Conservation (phyloP, 2,888 invertebrate species). For the Melipona beecheii region DNA sequence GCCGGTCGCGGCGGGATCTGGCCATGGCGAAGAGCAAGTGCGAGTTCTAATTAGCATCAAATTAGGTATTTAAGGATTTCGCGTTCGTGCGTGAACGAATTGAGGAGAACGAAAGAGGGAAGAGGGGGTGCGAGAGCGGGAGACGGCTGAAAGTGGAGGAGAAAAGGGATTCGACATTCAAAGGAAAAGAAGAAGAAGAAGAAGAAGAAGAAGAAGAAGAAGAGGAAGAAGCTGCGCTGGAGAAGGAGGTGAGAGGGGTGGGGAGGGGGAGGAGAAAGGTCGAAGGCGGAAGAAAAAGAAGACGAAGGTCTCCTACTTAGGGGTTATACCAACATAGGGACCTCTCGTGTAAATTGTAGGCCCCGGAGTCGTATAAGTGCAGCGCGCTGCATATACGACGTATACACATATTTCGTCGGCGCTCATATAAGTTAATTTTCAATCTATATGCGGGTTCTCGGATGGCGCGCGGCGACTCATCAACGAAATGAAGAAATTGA, state of each 20-base stretch:
- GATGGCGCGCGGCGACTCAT: conserved; percentile 82
- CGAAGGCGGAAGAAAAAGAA: conserved; percentile 43
- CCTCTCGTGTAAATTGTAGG: conserved; percentile 80
- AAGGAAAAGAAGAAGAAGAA: conserved; percentile 16
- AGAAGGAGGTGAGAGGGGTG: background rate
- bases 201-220: background rate
- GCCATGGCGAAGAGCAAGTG: conserved; percentile 56
- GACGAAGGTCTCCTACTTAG: conserved; percentile 70
- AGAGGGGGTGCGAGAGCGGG: background rate
- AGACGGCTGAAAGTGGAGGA: conserved; percentile 18
- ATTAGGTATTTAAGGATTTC: conserved; percentile 80
- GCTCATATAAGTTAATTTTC: conserved; percentile 85
- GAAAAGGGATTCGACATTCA: conserved; percentile 19
- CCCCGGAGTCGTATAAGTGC: conserved; percentile 78
- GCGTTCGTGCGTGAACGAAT: conserved; percentile 68
- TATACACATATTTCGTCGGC: conserved; percentile 82
- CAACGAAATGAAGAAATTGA: conserved; percentile 84
- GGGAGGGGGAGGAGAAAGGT: conserved; percentile 33
- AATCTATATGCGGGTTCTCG: conserved; percentile 83
- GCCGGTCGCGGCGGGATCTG: background rate
- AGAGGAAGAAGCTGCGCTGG: background rate
- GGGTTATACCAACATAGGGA: conserved; percentile 77
- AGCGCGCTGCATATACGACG: conserved; percentile 38
- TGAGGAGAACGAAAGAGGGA: background rate
- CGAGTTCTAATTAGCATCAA: conserved; percentile 79